Conservation (phyloP, 23 tunicate genomes). For the Ciona savignyi region DNA sequence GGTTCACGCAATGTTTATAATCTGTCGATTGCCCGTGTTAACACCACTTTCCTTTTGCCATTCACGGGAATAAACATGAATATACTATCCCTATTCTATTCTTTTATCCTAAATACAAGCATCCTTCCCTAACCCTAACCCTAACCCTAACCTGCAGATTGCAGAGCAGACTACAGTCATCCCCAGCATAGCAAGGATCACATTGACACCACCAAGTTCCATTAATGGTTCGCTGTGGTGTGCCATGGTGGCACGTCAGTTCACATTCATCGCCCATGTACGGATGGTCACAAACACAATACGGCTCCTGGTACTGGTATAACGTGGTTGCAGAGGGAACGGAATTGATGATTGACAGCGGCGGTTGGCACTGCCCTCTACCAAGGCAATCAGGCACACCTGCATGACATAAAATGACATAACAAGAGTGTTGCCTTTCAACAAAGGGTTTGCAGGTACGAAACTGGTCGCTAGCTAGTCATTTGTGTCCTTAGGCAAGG, state of each 20-base stretch:
- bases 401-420: too few species aligned
- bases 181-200: conserved; percentile 22
- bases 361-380: conserved; percentile 7
- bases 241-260: conserved; percentile 9
- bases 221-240: background rate
- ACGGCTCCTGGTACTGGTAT: conserved; percentile 20
- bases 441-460: too few species aligned
- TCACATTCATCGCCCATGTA: conserved; percentile 30
- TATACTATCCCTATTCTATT: too few species aligned
- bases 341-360: background rate
- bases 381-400: conserved; percentile 16
- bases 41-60: too few species aligned
- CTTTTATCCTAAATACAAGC: too few species aligned
- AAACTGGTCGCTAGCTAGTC: too few species aligned
- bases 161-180: background rate
- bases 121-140: too few species aligned
- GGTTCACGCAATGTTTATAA: too few species aligned
- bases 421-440: too few species aligned
- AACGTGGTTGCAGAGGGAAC: background rate
- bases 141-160: conserved; percentile 5
- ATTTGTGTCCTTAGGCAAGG: too few species aligned
- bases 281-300: conserved; percentile 10
- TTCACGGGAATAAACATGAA: too few species aligned
- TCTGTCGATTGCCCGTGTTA: too few species aligned
- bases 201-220: conserved; percentile 33